These are phyloP conservation scores for Mamestra brassicae DNA, from an alignment of 2,888 invertebrate species.

Conservation along the genomic window DNA sequence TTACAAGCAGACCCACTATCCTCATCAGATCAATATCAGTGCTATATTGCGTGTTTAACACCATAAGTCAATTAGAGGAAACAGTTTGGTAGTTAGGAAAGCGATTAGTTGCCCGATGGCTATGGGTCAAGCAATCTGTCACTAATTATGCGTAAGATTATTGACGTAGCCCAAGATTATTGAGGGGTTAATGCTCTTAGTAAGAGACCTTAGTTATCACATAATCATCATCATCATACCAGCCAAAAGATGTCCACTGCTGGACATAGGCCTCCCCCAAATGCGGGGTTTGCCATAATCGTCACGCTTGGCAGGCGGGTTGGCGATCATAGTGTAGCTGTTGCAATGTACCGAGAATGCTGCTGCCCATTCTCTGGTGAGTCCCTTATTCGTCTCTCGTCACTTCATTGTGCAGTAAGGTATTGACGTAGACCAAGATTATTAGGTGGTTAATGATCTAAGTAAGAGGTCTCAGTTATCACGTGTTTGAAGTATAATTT, in stretches of 20 bases:
- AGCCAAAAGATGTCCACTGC: no score
- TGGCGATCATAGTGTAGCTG: no score
- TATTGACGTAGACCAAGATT: neutral
- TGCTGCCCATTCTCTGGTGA: no score
- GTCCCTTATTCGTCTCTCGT: neutral
- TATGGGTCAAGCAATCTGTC: constrained; percentile 40
- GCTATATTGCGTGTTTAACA: constrained; percentile 23
- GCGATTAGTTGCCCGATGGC: constrained; percentile 40
- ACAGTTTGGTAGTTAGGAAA: constrained; percentile 23
- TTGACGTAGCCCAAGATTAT: constrained; percentile 6
- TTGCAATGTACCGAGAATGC: no score
- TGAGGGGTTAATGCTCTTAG: neutral
- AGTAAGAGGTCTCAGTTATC: no score
- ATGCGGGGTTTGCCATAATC: no score
- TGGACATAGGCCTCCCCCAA: no score
- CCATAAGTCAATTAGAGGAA: constrained; percentile 47
- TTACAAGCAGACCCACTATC: neutral
- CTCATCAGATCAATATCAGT: constrained; percentile 12
- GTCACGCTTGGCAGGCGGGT: no score
- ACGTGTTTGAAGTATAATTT: no score
- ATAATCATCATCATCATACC: no score
- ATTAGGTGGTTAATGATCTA: no score
- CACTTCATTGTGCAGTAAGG: constrained; percentile 43
- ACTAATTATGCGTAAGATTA: constrained; percentile 43
- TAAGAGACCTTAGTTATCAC: neutral